Evolutionary conservation across 2,797 vertebrate species (phyloP).

Genomic region (Cirrhinus mrigala): DNA sequence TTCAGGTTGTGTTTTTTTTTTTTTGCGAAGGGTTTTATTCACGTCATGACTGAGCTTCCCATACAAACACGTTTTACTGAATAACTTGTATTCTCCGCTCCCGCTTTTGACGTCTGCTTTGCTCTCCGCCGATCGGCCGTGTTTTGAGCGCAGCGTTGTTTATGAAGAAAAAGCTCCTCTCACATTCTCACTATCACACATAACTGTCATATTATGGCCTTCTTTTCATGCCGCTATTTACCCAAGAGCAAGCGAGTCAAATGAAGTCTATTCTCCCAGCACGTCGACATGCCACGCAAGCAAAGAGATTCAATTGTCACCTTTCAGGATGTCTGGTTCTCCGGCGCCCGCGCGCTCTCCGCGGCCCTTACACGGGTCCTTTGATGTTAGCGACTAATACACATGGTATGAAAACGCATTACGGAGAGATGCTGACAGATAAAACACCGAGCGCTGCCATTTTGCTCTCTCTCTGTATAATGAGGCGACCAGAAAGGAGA

Average conservation of each 20-base stretch:
- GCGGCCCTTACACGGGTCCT: slow-evolving; percentile 58
- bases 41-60: neutral
- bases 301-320: slow-evolving; percentile 69
- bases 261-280: slow-evolving; percentile 60
- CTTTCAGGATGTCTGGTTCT: slow-evolving; percentile 63
- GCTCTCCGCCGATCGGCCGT: slow-evolving; percentile 9
- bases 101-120: slow-evolving; percentile 39
- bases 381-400: slow-evolving; percentile 68
- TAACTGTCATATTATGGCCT: slow-evolving; percentile 59
- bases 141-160: slow-evolving; percentile 42
- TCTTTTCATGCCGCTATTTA: slow-evolving; percentile 63
- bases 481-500: slow-evolving; percentile 56
- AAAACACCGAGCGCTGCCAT: slow-evolving; percentile 62
- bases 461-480: slow-evolving; percentile 63
- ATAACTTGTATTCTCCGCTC: slow-evolving; percentile 28
- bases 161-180: slow-evolving; percentile 39
- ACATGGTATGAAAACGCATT: slow-evolving; percentile 62
- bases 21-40: neutral
- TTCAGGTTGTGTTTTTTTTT: neutral
- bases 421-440: slow-evolving; percentile 69
- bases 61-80: slow-evolving; percentile 44
- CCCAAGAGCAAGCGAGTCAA: slow-evolving; percentile 62
- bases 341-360: slow-evolving; percentile 29
- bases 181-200: slow-evolving; percentile 49
- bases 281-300: slow-evolving; percentile 57